A percentile compares a stretch with the other conserved stretches of the same genome.
These are phyloP conservation scores for Diarsia dahlii DNA, from an alignment of 2,888 invertebrate species.

Conservation along the genomic window DNA sequence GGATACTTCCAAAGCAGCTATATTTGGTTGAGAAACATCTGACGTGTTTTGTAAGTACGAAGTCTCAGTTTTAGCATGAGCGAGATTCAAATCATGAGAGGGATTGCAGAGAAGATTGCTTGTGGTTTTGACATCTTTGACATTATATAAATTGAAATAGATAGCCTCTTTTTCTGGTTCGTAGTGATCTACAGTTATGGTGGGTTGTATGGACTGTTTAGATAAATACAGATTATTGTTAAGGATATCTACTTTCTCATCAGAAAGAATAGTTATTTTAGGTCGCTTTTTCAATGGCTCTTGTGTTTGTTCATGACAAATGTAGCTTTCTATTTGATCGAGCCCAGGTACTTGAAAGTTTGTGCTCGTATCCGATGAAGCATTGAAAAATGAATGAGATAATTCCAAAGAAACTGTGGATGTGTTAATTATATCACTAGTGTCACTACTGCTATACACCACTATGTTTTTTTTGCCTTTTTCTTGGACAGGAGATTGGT, in stretches of 20 bases:
- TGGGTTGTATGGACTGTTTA: constrained; percentile 3
- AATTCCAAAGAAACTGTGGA: constrained; percentile 10
- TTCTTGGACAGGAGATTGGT: constrained; percentile 10
- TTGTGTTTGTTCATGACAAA: constrained; percentile 5
- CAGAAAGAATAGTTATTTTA: neutral
- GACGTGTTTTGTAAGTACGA: neutral
- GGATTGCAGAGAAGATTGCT: constrained; percentile 3
- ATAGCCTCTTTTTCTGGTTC: constrained; percentile 4
- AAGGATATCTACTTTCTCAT: constrained; percentile 8
- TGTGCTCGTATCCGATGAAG: neutral
- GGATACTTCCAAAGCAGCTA: neutral
- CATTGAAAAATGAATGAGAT: constrained; percentile 1
- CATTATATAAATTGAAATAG: constrained; percentile 1
- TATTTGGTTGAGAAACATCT: neutral
- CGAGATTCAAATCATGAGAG: neutral
- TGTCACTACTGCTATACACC: constrained; percentile 11
- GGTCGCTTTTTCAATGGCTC: constrained; percentile 1
- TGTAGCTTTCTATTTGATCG: constrained; percentile 6
- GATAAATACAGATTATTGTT: constrained; percentile 8
- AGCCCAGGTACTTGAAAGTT: constrained; percentile 7
- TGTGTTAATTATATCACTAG: constrained; percentile 12
- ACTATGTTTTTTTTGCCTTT: constrained; percentile 11
- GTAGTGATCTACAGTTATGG: constrained; percentile 9
- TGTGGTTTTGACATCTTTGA: neutral
- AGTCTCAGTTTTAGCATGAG: neutral